Percentiles rank a stretch among this genome's conserved stretches.
Evolutionary conservation across 2,888 invertebrate species (phyloP).

Genomic region (Clivina fossor): DNA sequence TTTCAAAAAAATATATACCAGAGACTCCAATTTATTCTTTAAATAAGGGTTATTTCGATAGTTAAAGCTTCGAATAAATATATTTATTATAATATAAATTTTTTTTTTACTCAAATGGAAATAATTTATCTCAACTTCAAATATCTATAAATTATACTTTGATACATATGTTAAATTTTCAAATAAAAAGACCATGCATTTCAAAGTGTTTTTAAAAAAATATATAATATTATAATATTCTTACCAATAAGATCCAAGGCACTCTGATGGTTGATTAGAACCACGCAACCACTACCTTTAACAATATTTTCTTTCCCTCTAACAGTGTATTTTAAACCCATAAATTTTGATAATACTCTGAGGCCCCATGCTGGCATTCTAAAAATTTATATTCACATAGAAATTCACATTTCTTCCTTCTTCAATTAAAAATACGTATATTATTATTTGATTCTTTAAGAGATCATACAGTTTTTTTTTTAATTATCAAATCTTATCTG

Average conservation of each 20-base stretch:
- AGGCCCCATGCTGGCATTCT: slow-evolving; percentile 72
- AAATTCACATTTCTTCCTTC: neutral
- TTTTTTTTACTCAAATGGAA: too few species aligned
- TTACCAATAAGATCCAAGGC: slow-evolving; percentile 81
- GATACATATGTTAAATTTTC: neutral
- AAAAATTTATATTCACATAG: slow-evolving; percentile 37
- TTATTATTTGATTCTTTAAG: neutral
- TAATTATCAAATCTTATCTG: too few species aligned
- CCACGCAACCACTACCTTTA: slow-evolving; percentile 72
- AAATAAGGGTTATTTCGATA: too few species aligned
- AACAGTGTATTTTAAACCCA: slow-evolving; percentile 73
- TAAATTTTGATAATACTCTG: slow-evolving; percentile 54
- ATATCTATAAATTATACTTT: slow-evolving; percentile 7
- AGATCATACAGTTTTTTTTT: too few species aligned
- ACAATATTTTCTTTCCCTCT: slow-evolving; percentile 76
- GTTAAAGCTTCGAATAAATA: too few species aligned
- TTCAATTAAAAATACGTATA: neutral
- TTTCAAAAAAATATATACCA: too few species aligned
- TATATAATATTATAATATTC: slow-evolving; percentile 38
- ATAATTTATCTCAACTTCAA: too few species aligned
- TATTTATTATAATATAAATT: too few species aligned
- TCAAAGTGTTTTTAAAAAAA: slow-evolving; percentile 1
- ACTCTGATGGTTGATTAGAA: slow-evolving; percentile 89
- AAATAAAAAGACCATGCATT: slow-evolving; percentile 19
- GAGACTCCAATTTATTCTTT: too few species aligned